Conservation (phyloP, 2,113 vertebrate genomes). For the Aramus guarauna region DNA sequence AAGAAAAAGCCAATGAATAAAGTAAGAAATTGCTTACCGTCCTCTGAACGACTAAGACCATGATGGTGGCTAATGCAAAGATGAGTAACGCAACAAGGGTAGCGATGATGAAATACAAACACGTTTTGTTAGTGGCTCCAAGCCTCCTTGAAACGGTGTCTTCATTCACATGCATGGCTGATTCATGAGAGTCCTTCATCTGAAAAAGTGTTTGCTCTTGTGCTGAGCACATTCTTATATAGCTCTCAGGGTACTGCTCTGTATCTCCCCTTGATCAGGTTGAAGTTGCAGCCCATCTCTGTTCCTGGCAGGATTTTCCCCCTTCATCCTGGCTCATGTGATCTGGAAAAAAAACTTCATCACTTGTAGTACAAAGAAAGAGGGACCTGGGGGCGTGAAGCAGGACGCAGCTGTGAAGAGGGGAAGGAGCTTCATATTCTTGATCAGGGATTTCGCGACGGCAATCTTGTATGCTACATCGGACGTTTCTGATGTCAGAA, state of each 20-base stretch:
- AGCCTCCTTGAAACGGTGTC: slow-evolving; percentile 1
- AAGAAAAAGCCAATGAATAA: neutral
- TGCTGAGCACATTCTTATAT: slow-evolving; percentile 72
- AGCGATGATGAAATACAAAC: slow-evolving; percentile 56
- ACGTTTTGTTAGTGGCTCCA: slow-evolving; percentile 23
- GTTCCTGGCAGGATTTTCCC: slow-evolving; percentile 79
- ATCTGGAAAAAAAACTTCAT: slow-evolving; percentile 78
- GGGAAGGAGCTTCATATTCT: slow-evolving; percentile 70
- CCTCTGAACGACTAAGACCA: slow-evolving; percentile 67
- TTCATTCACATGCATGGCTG: slow-evolving; percentile 64
- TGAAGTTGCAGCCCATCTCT: slow-evolving; percentile 64
- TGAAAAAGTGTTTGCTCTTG: slow-evolving; percentile 43
- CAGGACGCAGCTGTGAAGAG: slow-evolving; percentile 45
- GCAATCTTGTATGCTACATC: neutral
- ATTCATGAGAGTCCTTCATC: slow-evolving; percentile 43
- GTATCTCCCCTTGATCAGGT: slow-evolving; percentile 59
- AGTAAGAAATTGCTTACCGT: slow-evolving; percentile 57
- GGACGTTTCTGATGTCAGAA: slow-evolving; percentile 63
- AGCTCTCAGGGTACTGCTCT: slow-evolving; percentile 53
- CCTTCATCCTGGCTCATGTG: slow-evolving; percentile 81
- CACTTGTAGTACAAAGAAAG: slow-evolving; percentile 31
- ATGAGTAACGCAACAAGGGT: slow-evolving; percentile 43
- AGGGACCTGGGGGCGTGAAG: slow-evolving; percentile 75
- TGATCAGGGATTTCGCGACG: slow-evolving; percentile 25
- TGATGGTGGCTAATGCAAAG: slow-evolving; percentile 67